Percentiles rank a stretch among this genome's conserved stretches.
These are phyloP conservation scores for Mico argentatus DNA, from an alignment of 2,797 vertebrate genomes.

Conservation along the genomic window DNA sequence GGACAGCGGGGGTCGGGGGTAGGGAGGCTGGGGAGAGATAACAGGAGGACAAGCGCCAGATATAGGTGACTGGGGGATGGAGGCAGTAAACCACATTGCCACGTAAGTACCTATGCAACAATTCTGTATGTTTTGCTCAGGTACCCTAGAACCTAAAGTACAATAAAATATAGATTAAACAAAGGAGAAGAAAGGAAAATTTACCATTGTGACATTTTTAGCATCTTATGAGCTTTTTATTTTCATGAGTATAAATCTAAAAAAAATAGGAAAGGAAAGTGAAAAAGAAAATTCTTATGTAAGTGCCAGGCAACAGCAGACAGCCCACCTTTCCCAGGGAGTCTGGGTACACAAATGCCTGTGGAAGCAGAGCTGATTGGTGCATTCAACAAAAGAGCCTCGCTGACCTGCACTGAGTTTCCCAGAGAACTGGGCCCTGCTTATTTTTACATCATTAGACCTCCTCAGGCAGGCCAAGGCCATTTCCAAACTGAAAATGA, in stretches of 20 bases:
- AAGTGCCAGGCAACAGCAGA: neutral
- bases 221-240: neutral
- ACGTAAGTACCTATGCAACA: too few relatives aligned
- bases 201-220: neutral
- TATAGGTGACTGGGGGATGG: too few relatives aligned
- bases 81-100: too few relatives aligned
- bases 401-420: slow-evolving; percentile 56
- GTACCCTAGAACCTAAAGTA: too few relatives aligned
- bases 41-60: too few relatives aligned
- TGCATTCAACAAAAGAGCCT: slow-evolving; percentile 63
- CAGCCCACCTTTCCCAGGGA: neutral
- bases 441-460: slow-evolving; percentile 74
- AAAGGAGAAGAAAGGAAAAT: neutral
- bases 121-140: too few relatives aligned
- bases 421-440: slow-evolving; percentile 42
- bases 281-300: neutral
- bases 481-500: slow-evolving; percentile 81
- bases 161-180: too few relatives aligned
- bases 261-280: neutral
- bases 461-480: slow-evolving; percentile 51
- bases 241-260: neutral
- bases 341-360: slow-evolving; percentile 62
- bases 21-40: too few relatives aligned
- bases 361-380: slow-evolving; percentile 69
- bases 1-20: rapidly evolving